phyloP scores from a whole-genome alignment of 1,140 invertebrate species.

The Cecropterus lyciades region DNA sequence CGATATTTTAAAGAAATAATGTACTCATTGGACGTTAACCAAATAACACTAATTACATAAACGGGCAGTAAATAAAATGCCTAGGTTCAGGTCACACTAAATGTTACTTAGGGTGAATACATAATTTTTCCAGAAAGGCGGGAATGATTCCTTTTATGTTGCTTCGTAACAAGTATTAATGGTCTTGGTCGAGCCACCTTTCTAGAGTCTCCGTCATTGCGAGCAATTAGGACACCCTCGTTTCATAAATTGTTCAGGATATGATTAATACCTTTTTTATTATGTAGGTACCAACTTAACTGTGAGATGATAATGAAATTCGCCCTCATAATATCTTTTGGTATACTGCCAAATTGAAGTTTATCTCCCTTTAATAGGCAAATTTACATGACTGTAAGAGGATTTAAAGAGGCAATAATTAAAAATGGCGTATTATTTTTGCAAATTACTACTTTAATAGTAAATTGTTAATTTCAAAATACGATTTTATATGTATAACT shows the following conservation, averaged over 20 bases:
- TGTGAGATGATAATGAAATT: slow-evolving; percentile 24
- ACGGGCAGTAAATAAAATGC: slow-evolving; percentile 37
- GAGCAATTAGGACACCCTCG: slow-evolving; percentile 66
- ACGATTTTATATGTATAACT: too few relatives aligned
- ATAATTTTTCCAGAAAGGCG: slow-evolving; percentile 69
- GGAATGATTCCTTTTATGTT: slow-evolving; percentile 72
- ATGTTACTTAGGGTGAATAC: slow-evolving; percentile 60
- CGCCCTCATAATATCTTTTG: slow-evolving; percentile 27
- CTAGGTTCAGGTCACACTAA: slow-evolving; percentile 46
- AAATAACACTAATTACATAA: too few relatives aligned
- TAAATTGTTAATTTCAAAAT: too few relatives aligned
- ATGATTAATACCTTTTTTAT: slow-evolving; percentile 66
- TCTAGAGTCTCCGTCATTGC: slow-evolving; percentile 67
- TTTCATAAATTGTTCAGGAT: slow-evolving; percentile 65
- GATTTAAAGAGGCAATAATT: slow-evolving; percentile 19
- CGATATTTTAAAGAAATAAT: too few relatives aligned
- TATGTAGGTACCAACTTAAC: slow-evolving; percentile 46
- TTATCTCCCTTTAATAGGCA: slow-evolving; percentile 25
- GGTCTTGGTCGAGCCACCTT: slow-evolving; percentile 53
- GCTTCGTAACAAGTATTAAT: slow-evolving; percentile 73
- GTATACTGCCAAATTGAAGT: slow-evolving; percentile 32
- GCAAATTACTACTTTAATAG: too few relatives aligned
- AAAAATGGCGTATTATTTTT: background rate
- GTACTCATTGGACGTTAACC: too few relatives aligned
- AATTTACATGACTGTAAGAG: slow-evolving; percentile 22